Evolutionary conservation across 1,140 invertebrate species (phyloP).

Genomic region (Drosophila ogumai): DNA sequence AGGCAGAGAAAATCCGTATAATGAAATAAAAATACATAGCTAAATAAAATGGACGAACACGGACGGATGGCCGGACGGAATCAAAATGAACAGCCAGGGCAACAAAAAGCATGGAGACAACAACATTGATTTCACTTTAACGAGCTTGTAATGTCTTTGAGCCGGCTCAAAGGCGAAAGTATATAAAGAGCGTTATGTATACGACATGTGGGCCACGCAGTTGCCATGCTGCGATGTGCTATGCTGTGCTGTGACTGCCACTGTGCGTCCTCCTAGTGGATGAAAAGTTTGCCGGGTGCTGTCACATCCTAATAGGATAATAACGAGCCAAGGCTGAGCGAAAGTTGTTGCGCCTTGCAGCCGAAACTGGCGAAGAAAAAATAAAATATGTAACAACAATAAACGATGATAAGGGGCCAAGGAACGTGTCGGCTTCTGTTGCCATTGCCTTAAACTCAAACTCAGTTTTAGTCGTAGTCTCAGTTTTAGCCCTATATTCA

Average conservation of each 20-base stretch:
- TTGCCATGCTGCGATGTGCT: conserved; percentile 3
- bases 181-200: conserved; percentile 79
- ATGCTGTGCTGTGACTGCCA: conserved; percentile 11
- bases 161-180: conserved; percentile 70
- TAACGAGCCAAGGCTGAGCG: conserved; percentile 73
- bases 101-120: conserved; percentile 44
- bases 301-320: conserved; percentile 82
- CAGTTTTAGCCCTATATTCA: conserved; percentile 14
- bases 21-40: conserved; percentile 81
- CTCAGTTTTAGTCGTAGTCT: conserved; percentile 9
- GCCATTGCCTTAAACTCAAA: conserved; percentile 22
- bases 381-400: conserved; percentile 65
- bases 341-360: conserved; percentile 80
- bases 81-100: conserved; percentile 51
- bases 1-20: conserved; percentile 77
- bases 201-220: conserved; percentile 66
- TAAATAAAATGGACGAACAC: conserved; percentile 64
- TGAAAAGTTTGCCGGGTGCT: conserved; percentile 74
- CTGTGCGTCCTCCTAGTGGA: conserved; percentile 41
- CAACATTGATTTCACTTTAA: conserved; percentile 83
- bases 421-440: conserved; percentile 66
- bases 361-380: conserved; percentile 54
- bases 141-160: conserved; percentile 79
- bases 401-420: conserved; percentile 81
- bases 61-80: conserved; percentile 18